Evolutionary conservation across 1,140 invertebrate species (phyloP).

Genomic region (Coelopa frigida): DNA sequence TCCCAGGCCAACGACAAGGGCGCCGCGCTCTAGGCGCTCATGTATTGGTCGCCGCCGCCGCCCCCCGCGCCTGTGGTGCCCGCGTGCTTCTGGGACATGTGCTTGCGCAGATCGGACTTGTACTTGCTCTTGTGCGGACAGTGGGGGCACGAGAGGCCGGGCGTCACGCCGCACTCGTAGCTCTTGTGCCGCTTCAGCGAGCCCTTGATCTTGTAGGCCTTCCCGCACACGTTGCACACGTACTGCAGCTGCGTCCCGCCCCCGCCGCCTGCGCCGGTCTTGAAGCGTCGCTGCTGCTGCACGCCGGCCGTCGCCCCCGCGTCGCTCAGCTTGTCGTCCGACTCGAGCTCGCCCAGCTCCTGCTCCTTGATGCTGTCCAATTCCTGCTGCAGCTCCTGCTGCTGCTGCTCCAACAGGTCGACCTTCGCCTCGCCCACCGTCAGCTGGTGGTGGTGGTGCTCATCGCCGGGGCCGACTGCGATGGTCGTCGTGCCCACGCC

Average conservation of each 20-base stretch:
- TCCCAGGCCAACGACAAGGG: too few species aligned
- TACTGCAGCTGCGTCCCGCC: conserved; percentile 32
- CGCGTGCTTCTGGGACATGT: conserved; percentile 39
- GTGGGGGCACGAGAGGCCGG: conserved; percentile 36
- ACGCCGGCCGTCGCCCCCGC: background rate
- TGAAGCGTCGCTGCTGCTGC: conserved; percentile 17
- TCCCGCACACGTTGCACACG: conserved; percentile 50
- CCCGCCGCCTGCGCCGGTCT: conserved; percentile 20
- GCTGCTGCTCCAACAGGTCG: conserved; percentile 17
- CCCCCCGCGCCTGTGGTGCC: background rate
- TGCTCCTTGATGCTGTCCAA: background rate
- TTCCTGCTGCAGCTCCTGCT: conserved; percentile 16
- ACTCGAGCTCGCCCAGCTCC: too few species aligned
- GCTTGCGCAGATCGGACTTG: conserved; percentile 41
- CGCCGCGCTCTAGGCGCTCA: background rate
- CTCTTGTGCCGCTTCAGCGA: conserved; percentile 52
- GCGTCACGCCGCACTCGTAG: conserved; percentile 57
- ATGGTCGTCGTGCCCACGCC: background rate
- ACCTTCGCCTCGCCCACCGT: background rate
- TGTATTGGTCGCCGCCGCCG: background rate
- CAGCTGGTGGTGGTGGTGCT: background rate
- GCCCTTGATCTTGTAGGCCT: conserved; percentile 51
- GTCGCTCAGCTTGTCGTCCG: background rate
- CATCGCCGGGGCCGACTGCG: background rate
- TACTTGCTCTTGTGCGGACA: conserved; percentile 44